Evolutionary conservation across 30 jellyfish, hydroid and myxozoan genomes (phyloP).

Genomic region (Aurelia aurita): DNA sequence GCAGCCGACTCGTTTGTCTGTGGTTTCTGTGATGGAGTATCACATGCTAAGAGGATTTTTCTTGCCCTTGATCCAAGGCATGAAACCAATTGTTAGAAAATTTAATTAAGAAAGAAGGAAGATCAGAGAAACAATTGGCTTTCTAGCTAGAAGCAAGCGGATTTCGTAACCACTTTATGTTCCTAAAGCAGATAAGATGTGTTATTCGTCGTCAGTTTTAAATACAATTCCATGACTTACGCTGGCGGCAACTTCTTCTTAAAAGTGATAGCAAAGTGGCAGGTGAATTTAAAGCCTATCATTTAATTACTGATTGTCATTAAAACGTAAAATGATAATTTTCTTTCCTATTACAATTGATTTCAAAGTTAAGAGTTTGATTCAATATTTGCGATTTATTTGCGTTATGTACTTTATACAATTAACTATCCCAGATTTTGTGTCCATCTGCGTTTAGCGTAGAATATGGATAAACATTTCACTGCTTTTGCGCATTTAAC

Average conservation of each 20-base stretch:
- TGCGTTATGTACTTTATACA: too few relatives aligned
- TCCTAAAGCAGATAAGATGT: conserved; percentile 28
- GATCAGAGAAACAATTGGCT: conserved; percentile 10
- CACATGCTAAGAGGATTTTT: conserved; percentile 3
- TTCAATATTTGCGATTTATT: too few relatives aligned
- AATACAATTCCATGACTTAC: conserved; percentile 16
- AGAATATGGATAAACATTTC: too few relatives aligned
- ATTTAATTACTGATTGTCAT: conserved; percentile 13
- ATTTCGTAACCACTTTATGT: too few relatives aligned
- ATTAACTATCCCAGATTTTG: too few relatives aligned
- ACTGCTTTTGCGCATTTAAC: too few relatives aligned
- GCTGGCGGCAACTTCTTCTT: conserved; percentile 54
- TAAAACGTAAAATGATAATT: too few relatives aligned
- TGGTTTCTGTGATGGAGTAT: conserved; percentile 25
- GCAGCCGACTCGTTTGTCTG: conserved; percentile 26
- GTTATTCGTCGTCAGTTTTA: conserved; percentile 28
- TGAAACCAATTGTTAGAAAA: conserved; percentile 5
- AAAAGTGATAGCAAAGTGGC: conserved; percentile 5
- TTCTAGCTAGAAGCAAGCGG: conserved; percentile 1
- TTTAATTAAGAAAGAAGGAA: neutral
- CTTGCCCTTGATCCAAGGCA: neutral
- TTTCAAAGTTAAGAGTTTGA: too few relatives aligned
- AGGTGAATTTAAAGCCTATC: conserved; percentile 3
- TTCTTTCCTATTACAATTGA: too few relatives aligned
- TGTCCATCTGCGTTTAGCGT: too few relatives aligned